Base-by-base conservation (phyloP, 2,888 invertebrate species). In the Disparrhopalites patrizii region DNA sequence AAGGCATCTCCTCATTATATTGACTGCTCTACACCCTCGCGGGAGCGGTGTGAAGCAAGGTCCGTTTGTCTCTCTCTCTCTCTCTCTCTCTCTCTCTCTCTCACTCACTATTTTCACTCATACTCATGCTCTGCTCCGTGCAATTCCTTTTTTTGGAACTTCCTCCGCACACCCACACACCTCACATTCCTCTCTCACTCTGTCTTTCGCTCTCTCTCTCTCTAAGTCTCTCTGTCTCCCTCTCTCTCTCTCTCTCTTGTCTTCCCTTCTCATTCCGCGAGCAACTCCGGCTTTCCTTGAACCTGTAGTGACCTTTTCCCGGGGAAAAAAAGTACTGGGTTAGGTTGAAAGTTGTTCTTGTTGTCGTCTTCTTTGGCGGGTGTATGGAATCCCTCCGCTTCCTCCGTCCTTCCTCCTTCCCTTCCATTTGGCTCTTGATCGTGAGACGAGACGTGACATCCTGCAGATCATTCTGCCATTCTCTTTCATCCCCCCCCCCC, bases 61-160 rank as follows among this genome's bases (percentile, higher is more conserved):
- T n/a, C n/a, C n/a, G n/a, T n/a, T n/a, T n/a, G n/a, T n/a, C n/a
- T n/a, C 27, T 20, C 27, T 52, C 52, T 57, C 28, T 40, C 57
- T 38, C 38, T 57, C 38, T 57, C 56, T 57, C 38, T 57, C n/a
- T 38, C 33, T 57, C 38, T 43, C 18, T 38, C 38, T 57, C 27
- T 56, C 3, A 56, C 23, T 50, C 50, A 50, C 18, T 23, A 50
- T 50, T 25, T 20, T 50, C 4, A 50, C 23, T 23, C 25, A 25
- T 13, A 13, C 25, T 50, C 25, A 20, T 50, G 20, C 25, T 36
- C 15, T 36, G 8, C 36, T 36, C 15, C 36, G 8, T 36, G 8
- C 15, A 36, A 8, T 36, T 10, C 36, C 15, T 36, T 13, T 36
- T 36, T 13, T 36, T 36, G 8, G 8, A 10, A 8, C 15, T 36